Evolutionary conservation across 2,113 vertebrate genomes (phyloP).

Genomic region (Aphyosemion australe): DNA sequence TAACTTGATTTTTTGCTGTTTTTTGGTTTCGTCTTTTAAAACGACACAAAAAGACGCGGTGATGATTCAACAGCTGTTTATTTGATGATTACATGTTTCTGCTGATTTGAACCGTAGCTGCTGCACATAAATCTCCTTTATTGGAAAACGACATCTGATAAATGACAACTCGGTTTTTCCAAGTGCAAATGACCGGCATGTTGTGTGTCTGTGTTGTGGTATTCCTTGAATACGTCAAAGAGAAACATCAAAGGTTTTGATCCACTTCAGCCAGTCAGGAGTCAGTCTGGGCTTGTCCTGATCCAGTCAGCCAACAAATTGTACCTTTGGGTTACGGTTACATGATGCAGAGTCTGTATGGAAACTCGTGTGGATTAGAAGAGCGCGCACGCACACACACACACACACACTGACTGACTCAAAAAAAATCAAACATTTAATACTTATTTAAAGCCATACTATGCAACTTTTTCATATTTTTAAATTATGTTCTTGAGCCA

Average conservation of each 20-base stretch:
- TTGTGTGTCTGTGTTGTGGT: conserved; percentile 32
- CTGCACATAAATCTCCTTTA: no score
- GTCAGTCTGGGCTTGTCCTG: conserved; percentile 52
- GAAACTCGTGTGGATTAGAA: not conserved
- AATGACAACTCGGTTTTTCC: not conserved
- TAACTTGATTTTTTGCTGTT: no score
- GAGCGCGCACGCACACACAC: not conserved
- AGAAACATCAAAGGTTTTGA: conserved; percentile 35
- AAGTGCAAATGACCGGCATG: not conserved
- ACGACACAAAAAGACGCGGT: no score
- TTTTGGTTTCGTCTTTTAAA: no score
- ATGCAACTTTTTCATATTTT: no score
- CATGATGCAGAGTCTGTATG: conserved; percentile 5
- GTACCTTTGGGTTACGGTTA: conserved; percentile 34
- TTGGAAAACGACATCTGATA: no score
- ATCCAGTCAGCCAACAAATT: conserved; percentile 54
- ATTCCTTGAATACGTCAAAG: conserved; percentile 22
- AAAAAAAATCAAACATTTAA: not conserved
- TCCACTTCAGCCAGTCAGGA: conserved; percentile 25
- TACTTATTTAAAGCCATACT: no score
- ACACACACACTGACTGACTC: not conserved
- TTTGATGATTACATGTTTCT: no score
- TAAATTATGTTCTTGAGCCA: no score
- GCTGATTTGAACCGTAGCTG: no score
- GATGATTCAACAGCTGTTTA: no score